Percentiles rank a stretch among this genome's conserved stretches.
Evolutionary conservation across 2,797 vertebrate species (phyloP).

Genomic region (Aplochiton taeniatus): DNA sequence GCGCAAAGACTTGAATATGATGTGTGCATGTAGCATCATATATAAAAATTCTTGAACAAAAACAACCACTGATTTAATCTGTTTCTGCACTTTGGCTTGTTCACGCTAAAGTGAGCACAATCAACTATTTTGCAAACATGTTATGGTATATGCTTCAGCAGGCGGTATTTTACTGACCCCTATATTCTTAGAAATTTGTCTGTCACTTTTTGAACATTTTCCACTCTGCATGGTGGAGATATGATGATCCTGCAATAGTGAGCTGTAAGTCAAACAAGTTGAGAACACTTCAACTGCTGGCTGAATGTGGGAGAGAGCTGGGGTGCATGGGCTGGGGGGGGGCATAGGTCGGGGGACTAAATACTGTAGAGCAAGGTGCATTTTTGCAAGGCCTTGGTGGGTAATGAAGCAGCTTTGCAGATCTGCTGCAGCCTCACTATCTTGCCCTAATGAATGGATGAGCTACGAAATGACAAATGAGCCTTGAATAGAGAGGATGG

Average conservation of each 20-base stretch:
- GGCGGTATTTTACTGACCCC: too few species aligned
- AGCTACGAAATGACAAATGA: constrained; percentile 62
- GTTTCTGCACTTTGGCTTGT: too few species aligned
- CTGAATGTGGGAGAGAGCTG: background rate
- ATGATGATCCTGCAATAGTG: constrained; percentile 49
- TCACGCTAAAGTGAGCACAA: too few species aligned
- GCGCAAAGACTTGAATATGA: too few species aligned
- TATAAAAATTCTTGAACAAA: too few species aligned
- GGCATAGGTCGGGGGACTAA: constrained; percentile 16
- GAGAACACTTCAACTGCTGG: constrained; percentile 37
- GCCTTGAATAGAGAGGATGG: constrained; percentile 42
- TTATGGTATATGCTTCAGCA: too few species aligned
- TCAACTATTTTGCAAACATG: too few species aligned
- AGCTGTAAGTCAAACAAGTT: constrained; percentile 45
- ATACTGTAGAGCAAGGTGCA: constrained; percentile 38
- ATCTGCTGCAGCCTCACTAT: constrained; percentile 45
- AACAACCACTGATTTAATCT: too few species aligned
- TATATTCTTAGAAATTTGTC: background rate
- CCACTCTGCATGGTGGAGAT: constrained; percentile 45
- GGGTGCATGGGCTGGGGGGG: background rate
- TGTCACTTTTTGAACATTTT: constrained; percentile 15
- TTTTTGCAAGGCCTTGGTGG: constrained; percentile 40
- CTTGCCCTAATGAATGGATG: constrained; percentile 63
- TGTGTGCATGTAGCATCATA: too few species aligned
- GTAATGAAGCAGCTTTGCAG: constrained; percentile 58